phyloP scores from a whole-genome alignment of 2,797 vertebrate species.

The Enteromius trimaculatus region DNA sequence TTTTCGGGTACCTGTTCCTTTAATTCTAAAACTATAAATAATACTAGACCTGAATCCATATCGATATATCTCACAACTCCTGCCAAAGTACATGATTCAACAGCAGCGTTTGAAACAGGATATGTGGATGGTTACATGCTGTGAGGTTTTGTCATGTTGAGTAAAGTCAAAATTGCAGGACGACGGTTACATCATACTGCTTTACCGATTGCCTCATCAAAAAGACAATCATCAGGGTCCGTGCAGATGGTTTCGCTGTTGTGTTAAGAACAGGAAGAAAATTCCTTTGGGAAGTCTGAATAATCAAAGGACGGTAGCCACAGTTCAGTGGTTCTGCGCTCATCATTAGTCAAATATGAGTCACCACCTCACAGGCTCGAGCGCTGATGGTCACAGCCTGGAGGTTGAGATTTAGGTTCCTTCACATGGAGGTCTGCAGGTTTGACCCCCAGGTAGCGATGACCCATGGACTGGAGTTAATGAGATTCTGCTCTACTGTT shows the following conservation, averaged over 20 bases:
- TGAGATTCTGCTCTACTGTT: neutral
- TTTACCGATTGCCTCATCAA: conserved; percentile 23
- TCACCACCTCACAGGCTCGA: neutral
- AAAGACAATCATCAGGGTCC: neutral
- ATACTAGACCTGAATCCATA: neutral
- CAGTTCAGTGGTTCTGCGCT: neutral
- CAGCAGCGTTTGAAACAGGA: neutral
- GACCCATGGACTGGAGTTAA: neutral
- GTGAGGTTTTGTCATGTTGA: conserved; percentile 16
- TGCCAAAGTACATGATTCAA: neutral
- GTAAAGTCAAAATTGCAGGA: conserved; percentile 23
- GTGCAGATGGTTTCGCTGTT: neutral
- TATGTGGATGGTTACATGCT: neutral
- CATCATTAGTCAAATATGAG: conserved; percentile 5
- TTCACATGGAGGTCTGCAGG: neutral
- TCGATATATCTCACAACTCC: neutral
- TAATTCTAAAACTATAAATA: neutral
- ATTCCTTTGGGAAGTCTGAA: neutral
- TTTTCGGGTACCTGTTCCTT: neutral
- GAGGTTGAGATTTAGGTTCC: conserved; percentile 11
- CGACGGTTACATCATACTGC: neutral
- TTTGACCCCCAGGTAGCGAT: conserved; percentile 4
- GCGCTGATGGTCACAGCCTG: neutral
- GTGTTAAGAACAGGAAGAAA: neutral
- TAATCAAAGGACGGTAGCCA: conserved; percentile 1